Conservation (phyloP, 2,797 vertebrate species). For the Gobio occitaniae region DNA sequence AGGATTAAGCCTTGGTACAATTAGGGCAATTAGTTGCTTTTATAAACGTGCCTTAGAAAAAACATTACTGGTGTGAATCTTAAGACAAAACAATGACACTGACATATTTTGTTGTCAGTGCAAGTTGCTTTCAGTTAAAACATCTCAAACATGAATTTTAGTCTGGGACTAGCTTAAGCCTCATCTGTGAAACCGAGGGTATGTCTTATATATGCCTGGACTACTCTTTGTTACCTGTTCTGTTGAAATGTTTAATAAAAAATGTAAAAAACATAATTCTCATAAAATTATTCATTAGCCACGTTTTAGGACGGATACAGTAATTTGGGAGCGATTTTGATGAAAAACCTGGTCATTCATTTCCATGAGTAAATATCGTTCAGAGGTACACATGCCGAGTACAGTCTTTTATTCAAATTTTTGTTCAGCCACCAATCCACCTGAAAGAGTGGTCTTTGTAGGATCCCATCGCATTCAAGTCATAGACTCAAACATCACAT, state of each 20-base stretch:
- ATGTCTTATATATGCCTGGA: background rate
- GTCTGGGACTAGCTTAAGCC: too few species aligned
- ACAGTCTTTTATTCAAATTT: conserved; percentile 15
- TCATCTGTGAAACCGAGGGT: too few species aligned
- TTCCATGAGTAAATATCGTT: background rate
- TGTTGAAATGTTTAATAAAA: background rate
- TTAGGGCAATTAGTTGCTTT: too few species aligned
- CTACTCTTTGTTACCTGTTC: background rate
- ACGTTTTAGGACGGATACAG: background rate
- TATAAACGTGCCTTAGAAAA: too few species aligned
- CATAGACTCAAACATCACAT: conserved; percentile 27
- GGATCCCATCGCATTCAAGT: background rate
- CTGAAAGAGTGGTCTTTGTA: background rate
- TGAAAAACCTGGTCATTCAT: background rate
- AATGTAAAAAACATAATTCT: background rate
- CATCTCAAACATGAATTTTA: too few species aligned
- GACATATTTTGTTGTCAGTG: too few species aligned
- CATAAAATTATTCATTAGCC: background rate
- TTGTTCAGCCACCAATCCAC: conserved; percentile 17
- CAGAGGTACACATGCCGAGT: conserved; percentile 8
- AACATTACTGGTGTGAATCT: too few species aligned
- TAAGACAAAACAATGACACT: too few species aligned
- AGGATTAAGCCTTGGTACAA: too few species aligned
- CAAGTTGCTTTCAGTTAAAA: too few species aligned
- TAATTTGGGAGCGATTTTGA: background rate